Base-by-base conservation (phyloP, 1,140 invertebrate species). In the Papilio polyxenes region DNA sequence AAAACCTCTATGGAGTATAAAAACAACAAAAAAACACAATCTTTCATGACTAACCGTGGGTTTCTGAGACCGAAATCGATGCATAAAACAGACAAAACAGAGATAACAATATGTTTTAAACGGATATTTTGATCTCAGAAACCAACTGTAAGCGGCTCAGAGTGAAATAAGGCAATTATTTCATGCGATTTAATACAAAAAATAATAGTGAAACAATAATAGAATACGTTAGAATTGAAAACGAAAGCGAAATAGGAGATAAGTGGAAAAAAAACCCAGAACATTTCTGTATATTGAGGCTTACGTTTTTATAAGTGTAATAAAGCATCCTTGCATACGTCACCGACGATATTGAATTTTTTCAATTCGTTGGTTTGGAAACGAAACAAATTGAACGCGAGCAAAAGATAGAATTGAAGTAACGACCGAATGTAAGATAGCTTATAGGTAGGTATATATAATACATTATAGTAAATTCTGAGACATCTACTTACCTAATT, bases 311-410 rank as follows among this genome's bases (percentile, higher is more conserved):
- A 65, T 31, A 65, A 13, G 65, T 72, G 65, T 72, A 72, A 72
- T 72, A 72, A 72, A 37, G 65, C 65, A 72, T 72, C 31, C 65
- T 72, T 72, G 65, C 65, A 72, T 72, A 72, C 65, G 65, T 72
- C 65, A 72, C 11, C 65, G 65, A 72, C 31, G 31, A 72, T 72
- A 72, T 72, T 72, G 65, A 72, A 72, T 72, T 72, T 72, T 72
- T 72, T 72, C 65, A 37, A 72, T 3, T 37, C 65, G 65, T 37
- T 72, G 65, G 65, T 37, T 72, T 72, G 65, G 65, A 72, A 72
- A 72, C 65, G 65, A 72, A 72, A 72, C 37, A 72, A 72, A 72
- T 72, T 72, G 65, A 31, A 72, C 65, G 65, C 65, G 65, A 72
- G 31, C 0, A 40, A 72, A 37, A 72, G 31, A 72, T 65, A 72